Conservation (phyloP, 2,888 invertebrate species). For the Ochropleura plecta region DNA sequence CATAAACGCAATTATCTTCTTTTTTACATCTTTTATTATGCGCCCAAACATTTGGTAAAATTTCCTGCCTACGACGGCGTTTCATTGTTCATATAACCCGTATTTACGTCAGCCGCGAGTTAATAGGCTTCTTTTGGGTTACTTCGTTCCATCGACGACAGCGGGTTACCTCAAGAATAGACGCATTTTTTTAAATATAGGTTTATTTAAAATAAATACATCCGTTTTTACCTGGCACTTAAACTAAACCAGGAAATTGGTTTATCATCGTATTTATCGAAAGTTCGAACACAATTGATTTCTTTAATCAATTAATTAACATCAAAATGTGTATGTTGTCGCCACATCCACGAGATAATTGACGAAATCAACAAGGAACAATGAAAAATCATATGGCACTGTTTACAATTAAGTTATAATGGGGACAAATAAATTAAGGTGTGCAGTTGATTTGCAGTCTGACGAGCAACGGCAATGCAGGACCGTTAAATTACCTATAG, state of each 20-base stretch:
- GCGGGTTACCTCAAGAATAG: too few relatives aligned
- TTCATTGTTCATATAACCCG: too few relatives aligned
- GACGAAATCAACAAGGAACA: neutral
- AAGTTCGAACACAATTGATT: neutral
- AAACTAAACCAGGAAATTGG: neutral
- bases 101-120: too few relatives aligned
- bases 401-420: constrained; percentile 15
- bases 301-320: constrained; percentile 11
- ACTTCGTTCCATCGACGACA: too few relatives aligned
- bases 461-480: neutral
- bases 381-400: neutral
- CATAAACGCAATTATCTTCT: too few relatives aligned
- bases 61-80: too few relatives aligned
- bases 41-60: too few relatives aligned
- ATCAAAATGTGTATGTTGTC: constrained; percentile 7
- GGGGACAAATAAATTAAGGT: neutral
- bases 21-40: too few relatives aligned
- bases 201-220: neutral
- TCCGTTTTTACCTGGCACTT: neutral
- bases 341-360: neutral
- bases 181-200: too few relatives aligned
- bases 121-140: too few relatives aligned
- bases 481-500: neutral
- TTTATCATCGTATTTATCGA: neutral
- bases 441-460: constrained; percentile 3